Percentiles rank a stretch among this genome's conserved stretches.
These are phyloP conservation scores for Watsonalla binaria DNA, from an alignment of 2,888 invertebrate genomes.

Conservation along the genomic window DNA sequence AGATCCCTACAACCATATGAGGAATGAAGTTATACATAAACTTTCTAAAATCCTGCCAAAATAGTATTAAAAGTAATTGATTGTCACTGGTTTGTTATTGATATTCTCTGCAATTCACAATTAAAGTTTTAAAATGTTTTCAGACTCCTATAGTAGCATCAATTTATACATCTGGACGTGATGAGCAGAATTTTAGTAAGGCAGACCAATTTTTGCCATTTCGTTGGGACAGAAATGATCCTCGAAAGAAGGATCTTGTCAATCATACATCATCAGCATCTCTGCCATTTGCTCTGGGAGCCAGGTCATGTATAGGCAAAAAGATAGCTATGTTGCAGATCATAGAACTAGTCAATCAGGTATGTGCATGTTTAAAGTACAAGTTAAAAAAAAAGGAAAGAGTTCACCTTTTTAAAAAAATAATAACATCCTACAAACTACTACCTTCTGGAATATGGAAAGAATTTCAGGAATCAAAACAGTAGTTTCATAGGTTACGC, in stretches of 20 bases:
- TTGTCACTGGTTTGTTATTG: neutral
- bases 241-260: slow-evolving; percentile 55
- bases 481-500: too few species aligned
- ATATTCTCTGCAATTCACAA: neutral
- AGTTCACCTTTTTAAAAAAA: too few species aligned
- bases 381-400: too few species aligned
- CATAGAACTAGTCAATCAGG: slow-evolving; percentile 81
- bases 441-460: too few species aligned
- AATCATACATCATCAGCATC: slow-evolving; percentile 81
- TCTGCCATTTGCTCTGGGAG: slow-evolving; percentile 90
- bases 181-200: slow-evolving; percentile 82
- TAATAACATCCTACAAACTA: too few species aligned
- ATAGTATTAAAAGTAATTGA: slow-evolving; percentile 30
- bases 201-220: slow-evolving; percentile 85
- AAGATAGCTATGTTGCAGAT: slow-evolving; percentile 89
- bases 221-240: slow-evolving; percentile 84
- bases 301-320: slow-evolving; percentile 89
- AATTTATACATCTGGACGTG: slow-evolving; percentile 90
- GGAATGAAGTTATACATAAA: slow-evolving; percentile 60
- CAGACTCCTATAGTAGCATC: slow-evolving; percentile 91
- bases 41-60: slow-evolving; percentile 53
- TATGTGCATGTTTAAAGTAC: slow-evolving; percentile 37
- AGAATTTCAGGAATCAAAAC: too few species aligned
- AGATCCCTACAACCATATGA: slow-evolving; percentile 82
- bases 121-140: slow-evolving; percentile 23